Percentiles rank a stretch among this genome's conserved stretches.
phyloP scores from a whole-genome alignment of 2,888 invertebrate genomes.

The Candidula unifasciata region DNA sequence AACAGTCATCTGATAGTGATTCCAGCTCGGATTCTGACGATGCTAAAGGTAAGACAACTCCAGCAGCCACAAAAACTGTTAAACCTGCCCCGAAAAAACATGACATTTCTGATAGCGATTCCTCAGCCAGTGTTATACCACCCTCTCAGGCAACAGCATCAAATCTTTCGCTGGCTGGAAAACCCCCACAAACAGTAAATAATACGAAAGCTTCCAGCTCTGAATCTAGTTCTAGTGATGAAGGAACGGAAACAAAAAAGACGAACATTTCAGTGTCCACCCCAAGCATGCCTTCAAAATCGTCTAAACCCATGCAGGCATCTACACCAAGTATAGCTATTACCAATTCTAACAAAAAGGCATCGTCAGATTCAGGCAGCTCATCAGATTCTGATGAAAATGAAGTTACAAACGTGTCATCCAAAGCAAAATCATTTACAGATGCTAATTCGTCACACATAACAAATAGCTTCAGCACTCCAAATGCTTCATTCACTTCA shows the following conservation, averaged over 20 bases:
- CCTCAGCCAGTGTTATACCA: conserved; percentile 4
- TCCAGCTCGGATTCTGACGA: conserved; percentile 51
- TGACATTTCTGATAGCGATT: conserved; percentile 28
- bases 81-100: conserved; percentile 19
- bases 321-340: conserved; percentile 44
- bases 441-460: neutral
- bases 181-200: conserved; percentile 6
- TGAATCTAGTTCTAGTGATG: conserved; percentile 8
- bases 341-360: conserved; percentile 41
- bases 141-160: neutral
- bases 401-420: neutral
- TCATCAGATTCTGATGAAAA: conserved; percentile 36
- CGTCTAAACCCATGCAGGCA: conserved; percentile 49
- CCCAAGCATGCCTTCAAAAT: conserved; percentile 48
- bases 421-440: neutral
- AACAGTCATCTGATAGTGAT: conserved; percentile 15
- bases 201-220: neutral
- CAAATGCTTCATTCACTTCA: neutral
- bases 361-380: conserved; percentile 17
- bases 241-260: neutral
- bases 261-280: conserved; percentile 18
- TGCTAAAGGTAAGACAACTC: conserved; percentile 23
- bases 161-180: neutral
- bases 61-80: conserved; percentile 16
- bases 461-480: neutral